Evolutionary conservation across 2,888 invertebrate genomes (phyloP).

Genomic region (Beris morrisii): DNA sequence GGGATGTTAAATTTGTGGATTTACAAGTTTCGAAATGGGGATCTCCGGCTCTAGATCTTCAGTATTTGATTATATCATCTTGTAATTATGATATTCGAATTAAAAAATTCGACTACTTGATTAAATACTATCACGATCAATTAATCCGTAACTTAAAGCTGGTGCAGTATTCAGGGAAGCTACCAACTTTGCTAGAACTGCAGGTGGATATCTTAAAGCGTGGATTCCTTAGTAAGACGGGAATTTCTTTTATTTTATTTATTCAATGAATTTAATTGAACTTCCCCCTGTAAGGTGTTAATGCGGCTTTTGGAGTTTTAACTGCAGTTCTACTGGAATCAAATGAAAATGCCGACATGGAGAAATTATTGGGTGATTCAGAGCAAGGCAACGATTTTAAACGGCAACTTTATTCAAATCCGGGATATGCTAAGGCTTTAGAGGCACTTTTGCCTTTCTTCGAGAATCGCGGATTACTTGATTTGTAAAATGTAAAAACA

Average conservation of each 20-base stretch:
- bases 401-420: constrained; percentile 42
- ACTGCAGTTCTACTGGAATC: constrained; percentile 46
- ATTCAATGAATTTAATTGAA: neutral
- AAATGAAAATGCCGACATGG: constrained; percentile 44
- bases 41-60: constrained; percentile 45
- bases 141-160: constrained; percentile 39
- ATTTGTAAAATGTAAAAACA: constrained; percentile 13
- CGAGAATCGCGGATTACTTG: constrained; percentile 44
- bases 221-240: constrained; percentile 43
- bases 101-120: constrained; percentile 41
- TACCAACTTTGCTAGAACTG: constrained; percentile 44
- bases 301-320: constrained; percentile 45
- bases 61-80: constrained; percentile 44
- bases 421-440: constrained; percentile 43
- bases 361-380: constrained; percentile 37
- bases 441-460: constrained; percentile 46
- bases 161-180: constrained; percentile 34
- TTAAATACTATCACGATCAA: constrained; percentile 42
- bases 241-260: neutral
- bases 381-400: constrained; percentile 39
- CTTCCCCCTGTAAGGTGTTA: constrained; percentile 44
- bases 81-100: constrained; percentile 41
- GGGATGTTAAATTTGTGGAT: constrained; percentile 48
- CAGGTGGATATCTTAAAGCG: constrained; percentile 42
- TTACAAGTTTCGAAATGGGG: constrained; percentile 46